Evolutionary conservation across 2,113 vertebrate genomes (phyloP).

Genomic region (Vulpes lagopus): DNA sequence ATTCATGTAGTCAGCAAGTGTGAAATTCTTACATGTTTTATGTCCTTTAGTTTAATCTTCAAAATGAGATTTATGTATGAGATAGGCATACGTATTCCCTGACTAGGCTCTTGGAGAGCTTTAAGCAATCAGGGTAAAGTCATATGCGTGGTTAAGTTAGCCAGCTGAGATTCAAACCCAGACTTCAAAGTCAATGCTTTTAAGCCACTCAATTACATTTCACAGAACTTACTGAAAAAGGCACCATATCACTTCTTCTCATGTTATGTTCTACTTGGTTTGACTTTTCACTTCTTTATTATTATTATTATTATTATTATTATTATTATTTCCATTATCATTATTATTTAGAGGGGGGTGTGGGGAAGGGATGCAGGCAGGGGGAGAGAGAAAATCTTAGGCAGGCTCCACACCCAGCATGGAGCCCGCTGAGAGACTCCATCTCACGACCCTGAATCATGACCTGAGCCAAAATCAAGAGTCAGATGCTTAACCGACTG

Average conservation of each 20-base stretch:
- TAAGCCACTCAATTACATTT: neutral
- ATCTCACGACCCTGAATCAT: neutral
- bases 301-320: too few relatives aligned
- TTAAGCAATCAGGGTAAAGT: neutral
- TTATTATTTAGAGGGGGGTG: neutral
- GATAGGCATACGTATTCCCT: neutral
- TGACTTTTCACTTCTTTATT: neutral
- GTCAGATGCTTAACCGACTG: neutral
- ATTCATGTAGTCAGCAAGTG: neutral
- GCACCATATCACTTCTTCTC: neutral
- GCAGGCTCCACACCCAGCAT: neutral
- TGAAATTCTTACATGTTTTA: neutral
- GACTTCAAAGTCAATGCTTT: neutral
- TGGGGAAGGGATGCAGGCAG: neutral
- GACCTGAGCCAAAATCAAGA: neutral
- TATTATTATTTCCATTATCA: neutral
- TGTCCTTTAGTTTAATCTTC: neutral
- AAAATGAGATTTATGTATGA: neutral
- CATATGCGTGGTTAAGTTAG: neutral
- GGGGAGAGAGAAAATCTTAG: neutral
- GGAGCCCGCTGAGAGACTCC: fast-evolving
- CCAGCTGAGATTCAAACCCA: neutral
- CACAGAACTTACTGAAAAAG: neutral
- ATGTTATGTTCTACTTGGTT: neutral
- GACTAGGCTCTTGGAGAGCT: neutral